Conservation (phyloP, 1,140 invertebrate species). For the Caenorhabditis elegans region DNA sequence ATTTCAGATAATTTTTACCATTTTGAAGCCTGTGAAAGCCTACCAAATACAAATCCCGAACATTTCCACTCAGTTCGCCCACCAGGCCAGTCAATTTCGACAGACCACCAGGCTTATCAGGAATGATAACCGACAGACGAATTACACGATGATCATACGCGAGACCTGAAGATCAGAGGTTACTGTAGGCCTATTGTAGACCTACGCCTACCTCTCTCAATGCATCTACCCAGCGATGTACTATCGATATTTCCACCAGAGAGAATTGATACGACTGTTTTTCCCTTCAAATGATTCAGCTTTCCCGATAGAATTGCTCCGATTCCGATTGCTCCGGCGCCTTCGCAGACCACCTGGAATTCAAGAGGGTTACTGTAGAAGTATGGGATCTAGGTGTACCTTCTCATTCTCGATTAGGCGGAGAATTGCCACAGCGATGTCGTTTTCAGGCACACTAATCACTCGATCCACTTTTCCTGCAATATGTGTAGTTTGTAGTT, state of each 20-base stretch:
- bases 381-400: constrained; percentile 14
- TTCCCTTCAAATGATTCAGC: constrained; percentile 75
- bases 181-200: not conserved
- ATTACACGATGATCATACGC: constrained; percentile 78
- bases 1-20: no score
- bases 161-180: constrained; percentile 67
- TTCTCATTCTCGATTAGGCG: constrained; percentile 84
- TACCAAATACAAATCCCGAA: constrained; percentile 48
- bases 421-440: constrained; percentile 82
- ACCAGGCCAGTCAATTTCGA: constrained; percentile 80
- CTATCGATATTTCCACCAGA: constrained; percentile 91
- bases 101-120: constrained; percentile 80
- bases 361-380: not conserved
- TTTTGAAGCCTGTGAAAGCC: not conserved
- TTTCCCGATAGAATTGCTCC: constrained; percentile 81
- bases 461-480: constrained; percentile 45
- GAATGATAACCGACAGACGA: constrained; percentile 78
- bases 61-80: constrained; percentile 75
- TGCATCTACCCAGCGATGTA: constrained; percentile 79
- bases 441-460: constrained; percentile 67
- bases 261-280: constrained; percentile 76
- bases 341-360: constrained; percentile 78
- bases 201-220: constrained; percentile 74
- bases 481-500: no score
- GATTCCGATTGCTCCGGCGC: constrained; percentile 80